Base-by-base conservation (phyloP, 2,888 invertebrate genomes). In the Carpatolechia fugitivella region DNA sequence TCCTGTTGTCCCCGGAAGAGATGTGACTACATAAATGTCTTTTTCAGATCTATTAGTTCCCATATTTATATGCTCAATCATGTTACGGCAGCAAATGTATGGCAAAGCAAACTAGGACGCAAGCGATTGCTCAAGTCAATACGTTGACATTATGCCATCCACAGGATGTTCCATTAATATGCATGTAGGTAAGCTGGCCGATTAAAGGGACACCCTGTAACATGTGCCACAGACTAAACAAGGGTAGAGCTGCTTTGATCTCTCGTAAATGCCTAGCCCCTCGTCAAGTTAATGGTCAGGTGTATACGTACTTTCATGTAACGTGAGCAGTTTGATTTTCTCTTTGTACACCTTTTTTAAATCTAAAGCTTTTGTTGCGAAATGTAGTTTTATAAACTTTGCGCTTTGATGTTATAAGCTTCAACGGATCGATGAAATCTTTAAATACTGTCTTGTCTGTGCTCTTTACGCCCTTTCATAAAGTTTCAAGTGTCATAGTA, bases 81-180 rank as follows among this genome's bases (percentile, higher is more conserved):
- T 24, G 24, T 20, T 18, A 44, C 29, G 10, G 29, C 8, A 29
- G 44, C 44, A 24, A 44, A 24, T 6, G 20, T 4, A 18, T 3
- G 18, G 16, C 8, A 52, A 48, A 18, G 10, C 41, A 46, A 54
- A 51, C 47, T 54, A 41, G 69, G 65, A 66, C 61, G 65, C 49
- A 53, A 57, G 61, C 58, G 60, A 59, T 58, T 56, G 65, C 65
- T 60, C 69, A 61, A 65, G 69, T 72, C 69, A 68, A 73, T 72
- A 70, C 62, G 59, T 62, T 59, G 62, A 66, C 69, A 66, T 72
- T 71, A 74, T 69, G 70, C 68, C 11, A 33, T 51, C 51, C 16
- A 56, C 64, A 66, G 64, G 64, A 64, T 63, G 66, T 55, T 54
- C 62, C 70, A 80, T 85, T 78, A 83, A 82, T 84, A 84, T 85